Base-by-base conservation (phyloP, 2,113 vertebrate species). In the Lates calcarifer region DNA sequence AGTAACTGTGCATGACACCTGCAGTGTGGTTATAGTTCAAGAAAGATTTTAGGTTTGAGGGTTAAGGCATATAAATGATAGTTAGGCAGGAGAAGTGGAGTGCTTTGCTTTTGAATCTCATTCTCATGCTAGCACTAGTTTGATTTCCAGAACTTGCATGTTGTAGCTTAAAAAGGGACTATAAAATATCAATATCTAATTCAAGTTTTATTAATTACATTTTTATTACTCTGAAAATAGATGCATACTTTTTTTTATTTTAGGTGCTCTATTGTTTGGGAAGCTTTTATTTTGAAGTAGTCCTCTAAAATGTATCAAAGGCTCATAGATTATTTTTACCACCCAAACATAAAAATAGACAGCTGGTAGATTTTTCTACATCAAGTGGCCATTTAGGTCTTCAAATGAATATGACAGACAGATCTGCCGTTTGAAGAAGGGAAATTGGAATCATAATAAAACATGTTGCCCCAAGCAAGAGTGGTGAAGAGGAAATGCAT, bases 261-360 rank as follows among this genome's bases (percentile, higher is more conserved):
- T 29, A 35, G 7, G 22, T 47, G 22, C 12, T 35, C 53, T 28
- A 2, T n/a, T 58, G 4, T 41, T 11, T 20, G 1, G 47, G 60
- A 11, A 64, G 61, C 24, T 64, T 75, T 65, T 65, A 65, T 76
- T 61, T 69, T 65, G 35, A 55, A 55, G 33, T 26, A 31, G 14
- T 18, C 20, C 35, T 18, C 49, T 13, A 18, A 1, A 18, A 24
- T 65, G 20, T 20, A 43, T 41, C 17, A 1, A 7, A 68, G n/a
- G 12, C 22, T 35, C 24, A 41, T 18, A 41, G 3, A 35, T 11
- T 7, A 43, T 55, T 33, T 76, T 58, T 1, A 5, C 6, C 22
- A 9, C 56, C 10, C 1, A 24, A 26, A 58, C 26, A 41, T 37
- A 53, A 14, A 74, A 63, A 61, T 3, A 49, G 10, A 64, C 11